A percentile compares a stretch with the other conserved stretches of the same genome.
phyloP scores from a whole-genome alignment of 37 sponge, comb jelly and placozoan genomes.

The Theonella swinhoei region DNA sequence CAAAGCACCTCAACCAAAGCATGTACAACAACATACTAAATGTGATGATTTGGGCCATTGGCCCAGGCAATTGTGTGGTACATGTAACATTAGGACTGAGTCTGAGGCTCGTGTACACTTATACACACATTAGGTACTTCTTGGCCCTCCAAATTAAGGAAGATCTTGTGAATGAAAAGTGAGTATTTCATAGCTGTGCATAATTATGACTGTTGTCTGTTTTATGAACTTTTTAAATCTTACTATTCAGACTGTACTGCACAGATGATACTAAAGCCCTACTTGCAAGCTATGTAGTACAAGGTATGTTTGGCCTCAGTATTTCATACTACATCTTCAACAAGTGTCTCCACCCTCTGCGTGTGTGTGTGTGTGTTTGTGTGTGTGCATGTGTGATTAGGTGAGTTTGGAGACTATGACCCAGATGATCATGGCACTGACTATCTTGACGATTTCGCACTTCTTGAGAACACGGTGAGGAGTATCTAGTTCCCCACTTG shows the following conservation, averaged over 20 bases:
- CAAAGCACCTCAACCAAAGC: no score
- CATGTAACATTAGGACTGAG: no score
- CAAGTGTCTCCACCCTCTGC: no score
- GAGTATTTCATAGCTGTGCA: slow-evolving; percentile 13
- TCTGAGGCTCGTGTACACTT: no score
- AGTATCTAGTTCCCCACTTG: not conserved
- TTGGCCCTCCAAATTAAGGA: slow-evolving; percentile 73
- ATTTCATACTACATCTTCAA: no score
- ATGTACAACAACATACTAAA: no score
- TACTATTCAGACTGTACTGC: slow-evolving; percentile 44
- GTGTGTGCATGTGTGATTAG: not conserved
- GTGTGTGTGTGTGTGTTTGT: no score
- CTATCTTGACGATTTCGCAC: slow-evolving; percentile 73
- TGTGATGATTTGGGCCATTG: no score
- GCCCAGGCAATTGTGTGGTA: no score
- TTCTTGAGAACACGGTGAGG: slow-evolving; percentile 59
- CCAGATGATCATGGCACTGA: slow-evolving; percentile 56
- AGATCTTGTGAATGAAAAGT: slow-evolving; percentile 61
- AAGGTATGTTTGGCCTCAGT: slow-evolving; percentile 18
- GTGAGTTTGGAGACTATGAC: slow-evolving; percentile 86
- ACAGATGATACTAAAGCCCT: slow-evolving; percentile 64
- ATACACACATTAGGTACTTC: no score
- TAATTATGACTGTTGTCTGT: not conserved
- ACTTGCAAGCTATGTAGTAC: slow-evolving; percentile 65
- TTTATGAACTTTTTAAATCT: not conserved